phyloP scores from a whole-genome alignment of 37 sponge, comb jelly and placozoan genomes.

The Chondrilla cf. caribensis region DNA sequence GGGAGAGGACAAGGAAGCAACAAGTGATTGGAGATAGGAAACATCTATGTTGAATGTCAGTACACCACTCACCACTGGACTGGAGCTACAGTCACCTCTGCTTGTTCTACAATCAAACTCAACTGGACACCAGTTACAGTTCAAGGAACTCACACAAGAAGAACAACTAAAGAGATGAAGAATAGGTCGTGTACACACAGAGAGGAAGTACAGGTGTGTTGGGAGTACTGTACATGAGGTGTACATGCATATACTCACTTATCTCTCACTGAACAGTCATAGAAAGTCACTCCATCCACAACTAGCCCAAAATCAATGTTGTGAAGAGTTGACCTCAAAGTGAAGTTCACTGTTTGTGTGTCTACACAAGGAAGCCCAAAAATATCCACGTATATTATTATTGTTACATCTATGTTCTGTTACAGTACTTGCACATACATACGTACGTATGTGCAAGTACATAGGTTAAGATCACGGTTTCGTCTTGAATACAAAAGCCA shows the following conservation, averaged over 20 bases:
- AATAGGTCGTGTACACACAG: background rate
- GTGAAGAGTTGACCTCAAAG: background rate
- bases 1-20: no score
- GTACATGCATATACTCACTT: background rate
- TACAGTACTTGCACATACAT: no score
- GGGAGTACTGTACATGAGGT: no score
- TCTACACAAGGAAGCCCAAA: no score
- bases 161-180: background rate
- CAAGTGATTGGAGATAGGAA: no score
- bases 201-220: background rate
- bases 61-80: constrained; percentile 16
- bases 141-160: constrained; percentile 2
- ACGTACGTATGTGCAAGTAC: background rate
- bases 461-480: no score
- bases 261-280: background rate
- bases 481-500: no score
- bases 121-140: constrained; percentile 25
- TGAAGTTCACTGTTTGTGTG: background rate
- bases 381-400: no score
- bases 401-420: no score
- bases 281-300: background rate
- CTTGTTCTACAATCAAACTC: constrained; percentile 18
- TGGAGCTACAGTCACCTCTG: constrained; percentile 3
- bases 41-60: no score
- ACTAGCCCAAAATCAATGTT: constrained; percentile 6